Evolutionary conservation across 2,797 vertebrate genomes (phyloP).

Genomic region (Hemibagrus guttatus): DNA sequence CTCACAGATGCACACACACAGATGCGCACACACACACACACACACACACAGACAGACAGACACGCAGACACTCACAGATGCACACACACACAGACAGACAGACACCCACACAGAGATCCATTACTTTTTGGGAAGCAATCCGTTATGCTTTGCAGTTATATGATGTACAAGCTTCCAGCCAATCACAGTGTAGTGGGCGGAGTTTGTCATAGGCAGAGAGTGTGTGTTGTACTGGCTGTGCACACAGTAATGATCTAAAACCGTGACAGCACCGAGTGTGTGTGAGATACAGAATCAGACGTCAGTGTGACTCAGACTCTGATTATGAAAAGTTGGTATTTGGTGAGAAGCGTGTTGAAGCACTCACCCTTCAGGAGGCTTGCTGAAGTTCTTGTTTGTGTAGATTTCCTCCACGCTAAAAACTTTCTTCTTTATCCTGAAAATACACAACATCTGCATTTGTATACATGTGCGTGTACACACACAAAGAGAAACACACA

Average conservation of each 20-base stretch:
- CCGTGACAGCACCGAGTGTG: not conserved
- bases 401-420: conserved; percentile 94
- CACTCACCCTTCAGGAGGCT: conserved; percentile 83
- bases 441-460: conserved; percentile 38
- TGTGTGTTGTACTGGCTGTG: not conserved
- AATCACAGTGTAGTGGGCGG: not conserved
- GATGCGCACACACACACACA: too few species aligned
- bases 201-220: not conserved
- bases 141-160: not conserved
- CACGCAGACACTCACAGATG: too few species aligned
- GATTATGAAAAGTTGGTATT: not conserved
- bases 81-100: too few species aligned
- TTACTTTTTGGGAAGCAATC: not conserved
- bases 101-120: too few species aligned
- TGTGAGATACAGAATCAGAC: not conserved
- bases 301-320: not conserved
- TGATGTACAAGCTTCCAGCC: not conserved
- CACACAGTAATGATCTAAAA: not conserved
- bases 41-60: too few species aligned
- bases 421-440: conserved; percentile 88
- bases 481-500: not conserved
- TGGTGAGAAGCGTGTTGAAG: not conserved
- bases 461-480: not conserved
- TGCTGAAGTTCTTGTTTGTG: conserved; percentile 89
- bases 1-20: too few species aligned